Conservation (phyloP, 2,797 vertebrate species). For the Cephalopachus bancanus region DNA sequence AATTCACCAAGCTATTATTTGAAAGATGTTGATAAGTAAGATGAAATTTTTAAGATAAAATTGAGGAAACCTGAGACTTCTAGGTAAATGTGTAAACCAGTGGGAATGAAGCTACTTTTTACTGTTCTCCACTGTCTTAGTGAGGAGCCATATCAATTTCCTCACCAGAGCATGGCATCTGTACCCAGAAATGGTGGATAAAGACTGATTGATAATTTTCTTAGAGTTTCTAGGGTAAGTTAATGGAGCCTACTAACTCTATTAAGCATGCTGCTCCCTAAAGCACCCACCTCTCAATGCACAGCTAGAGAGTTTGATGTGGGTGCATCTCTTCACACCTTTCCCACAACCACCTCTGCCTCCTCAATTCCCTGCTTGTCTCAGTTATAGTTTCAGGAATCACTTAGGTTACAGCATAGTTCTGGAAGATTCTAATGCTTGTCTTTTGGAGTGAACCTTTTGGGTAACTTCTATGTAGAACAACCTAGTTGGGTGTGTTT, state of each 20-base stretch:
- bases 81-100: background rate
- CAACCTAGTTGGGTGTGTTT: background rate
- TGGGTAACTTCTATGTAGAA: background rate
- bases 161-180: background rate
- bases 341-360: background rate
- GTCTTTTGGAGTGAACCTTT: background rate
- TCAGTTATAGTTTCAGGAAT: background rate
- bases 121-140: background rate
- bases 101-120: background rate
- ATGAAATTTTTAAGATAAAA: background rate
- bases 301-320: background rate
- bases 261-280: fast-evolving
- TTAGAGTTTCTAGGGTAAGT: background rate
- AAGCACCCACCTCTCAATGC: background rate
- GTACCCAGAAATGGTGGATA: background rate
- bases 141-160: background rate
- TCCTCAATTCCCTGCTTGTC: background rate
- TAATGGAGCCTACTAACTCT: background rate
- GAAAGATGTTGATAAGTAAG: slow-evolving; percentile 19
- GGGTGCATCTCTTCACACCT: background rate
- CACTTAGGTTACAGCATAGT: background rate
- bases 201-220: background rate
- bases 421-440: slow-evolving; percentile 4
- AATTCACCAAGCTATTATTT: background rate
- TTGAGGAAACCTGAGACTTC: background rate